Evolutionary conservation across 2,797 vertebrate species (phyloP).

Genomic region (Hydrocynus forskahlii): DNA sequence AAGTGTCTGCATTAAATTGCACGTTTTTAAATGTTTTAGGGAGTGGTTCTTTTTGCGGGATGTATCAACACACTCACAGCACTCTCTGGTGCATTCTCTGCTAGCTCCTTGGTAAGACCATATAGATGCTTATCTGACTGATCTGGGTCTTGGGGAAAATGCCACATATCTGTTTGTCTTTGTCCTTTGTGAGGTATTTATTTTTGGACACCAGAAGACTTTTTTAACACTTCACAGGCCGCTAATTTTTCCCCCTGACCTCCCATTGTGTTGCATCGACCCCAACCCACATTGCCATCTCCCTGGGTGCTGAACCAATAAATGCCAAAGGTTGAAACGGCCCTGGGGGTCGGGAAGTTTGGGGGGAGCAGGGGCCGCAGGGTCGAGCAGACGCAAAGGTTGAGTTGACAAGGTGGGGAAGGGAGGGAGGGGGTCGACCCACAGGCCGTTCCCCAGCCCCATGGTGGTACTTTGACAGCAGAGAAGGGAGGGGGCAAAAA

Average conservation of each 20-base stretch:
- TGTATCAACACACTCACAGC: too few species aligned
- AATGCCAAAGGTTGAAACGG: conserved; percentile 87
- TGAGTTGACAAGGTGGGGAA: conserved; percentile 78
- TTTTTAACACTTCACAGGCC: conserved; percentile 88
- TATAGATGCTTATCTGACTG: conserved; percentile 12
- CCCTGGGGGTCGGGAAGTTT: conserved; percentile 63
- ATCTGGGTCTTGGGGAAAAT: neutral
- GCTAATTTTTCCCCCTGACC: conserved; percentile 91
- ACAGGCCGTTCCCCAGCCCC: conserved; percentile 78
- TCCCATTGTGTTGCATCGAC: conserved; percentile 86
- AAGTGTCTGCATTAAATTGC: conserved; percentile 23
- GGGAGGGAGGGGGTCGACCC: conserved; percentile 70
- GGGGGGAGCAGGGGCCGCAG: conserved; percentile 23
- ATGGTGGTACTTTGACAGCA: conserved; percentile 73
- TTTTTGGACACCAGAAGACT: conserved; percentile 79
- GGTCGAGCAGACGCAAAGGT: conserved; percentile 36
- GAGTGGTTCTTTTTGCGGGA: neutral
- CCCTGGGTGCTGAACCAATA: conserved; percentile 77
- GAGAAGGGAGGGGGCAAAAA: conserved; percentile 63
- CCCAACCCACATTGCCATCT: conserved; percentile 70
- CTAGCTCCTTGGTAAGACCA: conserved; percentile 31
- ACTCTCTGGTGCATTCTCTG: too few species aligned
- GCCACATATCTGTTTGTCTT: conserved; percentile 31
- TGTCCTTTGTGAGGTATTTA: conserved; percentile 78
- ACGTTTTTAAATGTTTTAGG: conserved; percentile 23